Base-by-base conservation (phyloP, 2,888 invertebrate species). In the Chloroclysta siterata region DNA sequence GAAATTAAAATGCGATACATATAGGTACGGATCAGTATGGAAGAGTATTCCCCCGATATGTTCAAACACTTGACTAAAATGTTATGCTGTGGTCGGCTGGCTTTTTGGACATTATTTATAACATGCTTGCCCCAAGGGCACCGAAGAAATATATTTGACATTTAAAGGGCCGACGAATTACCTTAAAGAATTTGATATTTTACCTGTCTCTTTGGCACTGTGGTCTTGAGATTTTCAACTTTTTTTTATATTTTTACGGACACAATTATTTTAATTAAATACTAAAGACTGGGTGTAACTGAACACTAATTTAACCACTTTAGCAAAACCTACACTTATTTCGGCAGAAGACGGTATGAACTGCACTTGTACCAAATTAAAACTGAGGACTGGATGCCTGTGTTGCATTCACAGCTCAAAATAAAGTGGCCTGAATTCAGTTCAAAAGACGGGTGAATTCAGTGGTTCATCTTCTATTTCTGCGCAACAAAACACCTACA, bases 401-500 rank as follows among this genome's bases (percentile, higher is more conserved):
- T 66, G 61, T 57, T 62, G 63, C 48, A 57, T 48, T 53, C 63
- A 65, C 63, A 63, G 66, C 70, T 69, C 57, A 65, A 69, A 70
- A 70, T 69, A 70, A 70, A 70, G 67, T 69, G 66, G 48, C 68
- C 69, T 65, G 65, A 62, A 69, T 70, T 51, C 65, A 58, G 57
- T 29, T 62, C 42, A 54, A 28, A 54, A 50, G 62, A 58, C 60
- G 65, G 60, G 50, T 47, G 57, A 56, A 57, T 61, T 54, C 63
- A 54, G 22, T 55, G 61, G 52, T 36, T 53, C 64, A 62, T 69
- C 59, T 63, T 64, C 57, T 64, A 54, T 60, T 60, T 60, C 58
- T 61, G 62, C 53, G 66, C 63, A 51, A 63, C 65, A 66, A 60
- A 61, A 69, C 65, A 69, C 65, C 65, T 47, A 60, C 62, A 63